Conservation (phyloP, 2,888 invertebrate genomes). For the Drosophila flavopinicola region DNA sequence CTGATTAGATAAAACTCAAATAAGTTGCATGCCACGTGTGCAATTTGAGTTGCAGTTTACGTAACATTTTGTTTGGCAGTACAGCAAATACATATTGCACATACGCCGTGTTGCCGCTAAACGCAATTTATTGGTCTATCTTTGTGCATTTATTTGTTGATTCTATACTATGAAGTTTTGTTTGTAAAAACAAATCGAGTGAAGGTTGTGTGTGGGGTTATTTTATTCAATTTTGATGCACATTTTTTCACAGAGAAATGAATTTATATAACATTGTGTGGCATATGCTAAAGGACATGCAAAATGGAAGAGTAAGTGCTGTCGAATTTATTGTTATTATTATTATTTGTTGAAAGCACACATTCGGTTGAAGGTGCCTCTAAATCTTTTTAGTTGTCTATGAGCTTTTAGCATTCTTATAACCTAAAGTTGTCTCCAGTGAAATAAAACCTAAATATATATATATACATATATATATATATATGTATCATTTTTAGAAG, state of each 20-base stretch:
- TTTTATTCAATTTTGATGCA: slow-evolving; percentile 13
- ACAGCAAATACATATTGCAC: slow-evolving; percentile 45
- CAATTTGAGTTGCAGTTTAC: slow-evolving; percentile 3
- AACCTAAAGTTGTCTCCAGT: too few relatives aligned
- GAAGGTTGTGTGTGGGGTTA: background rate
- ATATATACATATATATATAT: too few relatives aligned
- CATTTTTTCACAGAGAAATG: background rate
- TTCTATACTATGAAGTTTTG: slow-evolving; percentile 6
- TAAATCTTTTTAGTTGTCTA: too few relatives aligned
- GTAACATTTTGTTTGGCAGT: slow-evolving; percentile 12
- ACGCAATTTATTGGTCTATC: slow-evolving; percentile 7
- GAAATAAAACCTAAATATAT: too few relatives aligned
- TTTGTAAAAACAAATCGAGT: background rate
- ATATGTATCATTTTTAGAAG: too few relatives aligned
- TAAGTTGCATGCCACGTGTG: slow-evolving; percentile 11
- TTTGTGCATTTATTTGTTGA: slow-evolving; percentile 4
- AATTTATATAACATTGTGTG: too few relatives aligned
- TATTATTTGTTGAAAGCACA: too few relatives aligned
- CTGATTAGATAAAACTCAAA: slow-evolving; percentile 37
- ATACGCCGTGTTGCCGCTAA: slow-evolving; percentile 26
- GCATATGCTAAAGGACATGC: too few relatives aligned
- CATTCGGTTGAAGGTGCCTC: too few relatives aligned
- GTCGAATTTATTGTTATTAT: too few relatives aligned
- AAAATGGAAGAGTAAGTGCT: too few relatives aligned
- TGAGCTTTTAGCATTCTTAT: too few relatives aligned